Conservation (phyloP, 92 coral and sea anemone species). For the Porites cylindrica region DNA sequence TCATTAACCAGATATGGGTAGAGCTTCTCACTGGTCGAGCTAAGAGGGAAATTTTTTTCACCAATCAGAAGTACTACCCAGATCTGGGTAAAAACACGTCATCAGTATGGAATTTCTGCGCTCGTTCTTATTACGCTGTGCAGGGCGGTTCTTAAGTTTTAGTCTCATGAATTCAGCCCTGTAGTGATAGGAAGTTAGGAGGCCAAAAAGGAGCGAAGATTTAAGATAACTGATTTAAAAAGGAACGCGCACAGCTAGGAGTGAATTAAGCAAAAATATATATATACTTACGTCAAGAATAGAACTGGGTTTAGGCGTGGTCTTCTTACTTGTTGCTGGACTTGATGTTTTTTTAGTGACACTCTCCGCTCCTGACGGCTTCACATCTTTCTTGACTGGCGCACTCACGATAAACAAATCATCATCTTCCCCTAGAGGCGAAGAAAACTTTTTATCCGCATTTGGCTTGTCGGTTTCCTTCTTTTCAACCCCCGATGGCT, state of each 20-base stretch:
- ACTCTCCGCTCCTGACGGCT: conserved; percentile 26
- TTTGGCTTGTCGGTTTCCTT: conserved; percentile 31
- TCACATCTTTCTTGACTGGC: conserved; percentile 40
- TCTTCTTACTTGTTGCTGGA: conserved; percentile 33
- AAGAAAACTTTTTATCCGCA: conserved; percentile 3
- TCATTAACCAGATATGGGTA: too few relatives aligned
- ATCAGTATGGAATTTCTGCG: too few relatives aligned
- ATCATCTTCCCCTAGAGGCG: conserved; percentile 71
- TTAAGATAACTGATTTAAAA: too few relatives aligned
- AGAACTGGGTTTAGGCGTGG: conserved; percentile 63
- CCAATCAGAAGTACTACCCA: too few relatives aligned
- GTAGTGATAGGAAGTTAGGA: too few relatives aligned
- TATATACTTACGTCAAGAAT: conserved; percentile 61
- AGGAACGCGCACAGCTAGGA: background rate
- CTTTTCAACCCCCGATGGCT: conserved; percentile 13
- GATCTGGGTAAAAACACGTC: too few relatives aligned
- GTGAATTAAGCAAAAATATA: background rate
- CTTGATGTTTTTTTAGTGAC: conserved; percentile 32
- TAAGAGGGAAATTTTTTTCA: too few relatives aligned
- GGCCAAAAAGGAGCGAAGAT: too few relatives aligned
- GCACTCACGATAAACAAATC: conserved; percentile 71
- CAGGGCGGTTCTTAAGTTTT: too few relatives aligned
- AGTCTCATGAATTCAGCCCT: too few relatives aligned
- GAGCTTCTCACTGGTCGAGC: too few relatives aligned
- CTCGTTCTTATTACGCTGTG: too few relatives aligned